These are phyloP conservation scores for Halichoerus grypus DNA, from an alignment of 2,113 vertebrate genomes.

Conservation along the genomic window DNA sequence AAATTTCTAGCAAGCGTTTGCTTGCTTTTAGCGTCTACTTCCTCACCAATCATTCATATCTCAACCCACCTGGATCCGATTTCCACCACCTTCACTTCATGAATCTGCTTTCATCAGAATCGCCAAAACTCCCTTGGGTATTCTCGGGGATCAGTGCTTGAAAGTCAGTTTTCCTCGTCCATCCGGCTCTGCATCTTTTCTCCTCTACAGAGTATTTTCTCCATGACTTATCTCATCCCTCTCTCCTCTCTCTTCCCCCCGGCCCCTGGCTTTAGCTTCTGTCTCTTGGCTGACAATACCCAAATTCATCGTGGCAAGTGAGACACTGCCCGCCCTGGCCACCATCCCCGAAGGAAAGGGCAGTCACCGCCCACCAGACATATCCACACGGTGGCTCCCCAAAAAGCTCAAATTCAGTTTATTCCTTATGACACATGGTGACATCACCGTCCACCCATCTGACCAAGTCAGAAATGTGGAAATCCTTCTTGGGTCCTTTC, in stretches of 20 bases:
- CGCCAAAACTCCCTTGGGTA: not conserved
- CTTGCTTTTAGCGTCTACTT: not conserved
- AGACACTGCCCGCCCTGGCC: accelerated
- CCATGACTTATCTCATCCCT: not conserved
- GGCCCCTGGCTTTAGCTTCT: not conserved
- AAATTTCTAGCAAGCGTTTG: not conserved
- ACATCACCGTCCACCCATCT: no score
- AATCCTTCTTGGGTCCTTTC: not conserved
- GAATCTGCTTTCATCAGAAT: not conserved
- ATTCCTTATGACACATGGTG: not conserved
- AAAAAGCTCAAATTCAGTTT: not conserved
- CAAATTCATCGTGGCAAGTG: not conserved
- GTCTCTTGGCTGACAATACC: not conserved
- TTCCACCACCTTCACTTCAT: no score
- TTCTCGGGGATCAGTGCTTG: not conserved
- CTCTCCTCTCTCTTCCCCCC: not conserved
- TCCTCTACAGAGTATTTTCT: not conserved
- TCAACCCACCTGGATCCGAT: not conserved
- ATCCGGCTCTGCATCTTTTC: not conserved
- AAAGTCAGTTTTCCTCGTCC: not conserved
- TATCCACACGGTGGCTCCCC: no score
- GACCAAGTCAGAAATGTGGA: not conserved
- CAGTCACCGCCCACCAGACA: not conserved
- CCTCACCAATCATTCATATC: not conserved
- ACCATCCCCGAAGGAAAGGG: not conserved